Conservation (phyloP, 2,888 invertebrate species). For the Stomorhina lunata region DNA sequence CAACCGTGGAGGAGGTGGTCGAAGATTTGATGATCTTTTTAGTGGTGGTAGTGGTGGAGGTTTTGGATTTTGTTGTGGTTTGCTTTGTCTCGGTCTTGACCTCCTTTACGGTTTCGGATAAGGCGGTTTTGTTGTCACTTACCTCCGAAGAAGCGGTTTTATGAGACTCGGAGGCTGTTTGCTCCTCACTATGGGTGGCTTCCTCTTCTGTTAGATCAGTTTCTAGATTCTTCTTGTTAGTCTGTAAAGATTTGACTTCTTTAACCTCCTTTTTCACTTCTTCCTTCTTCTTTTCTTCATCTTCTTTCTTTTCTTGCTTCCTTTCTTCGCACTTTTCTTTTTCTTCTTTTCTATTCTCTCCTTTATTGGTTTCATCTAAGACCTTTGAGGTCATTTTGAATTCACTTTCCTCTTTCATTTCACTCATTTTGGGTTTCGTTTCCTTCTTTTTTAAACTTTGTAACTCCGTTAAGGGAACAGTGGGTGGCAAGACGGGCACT, state of each 20-base stretch:
- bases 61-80: slow-evolving; percentile 56
- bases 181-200: background rate
- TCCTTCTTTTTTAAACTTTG: slow-evolving; percentile 54
- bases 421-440: slow-evolving; percentile 45
- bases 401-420: slow-evolving; percentile 27
- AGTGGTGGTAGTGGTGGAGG: slow-evolving; percentile 64
- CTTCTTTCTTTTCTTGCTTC: background rate
- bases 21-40: slow-evolving; percentile 69
- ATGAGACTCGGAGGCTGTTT: background rate
- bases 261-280: background rate
- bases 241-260: background rate
- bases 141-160: slow-evolving; percentile 18
- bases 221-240: background rate
- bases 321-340: background rate
- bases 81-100: slow-evolving; percentile 59
- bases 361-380: slow-evolving; percentile 7
- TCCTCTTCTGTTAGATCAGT: too few species aligned
- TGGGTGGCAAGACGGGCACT: slow-evolving; percentile 70
- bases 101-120: slow-evolving; percentile 18
- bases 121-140: background rate
- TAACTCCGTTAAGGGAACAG: slow-evolving; percentile 67
- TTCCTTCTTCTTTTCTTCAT: background rate
- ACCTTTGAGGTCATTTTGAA: background rate
- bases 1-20: slow-evolving; percentile 63
- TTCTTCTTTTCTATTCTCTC: slow-evolving; percentile 26